These are phyloP conservation scores for Nylanderia fulva DNA, from an alignment of 1,140 invertebrate species.

Conservation along the genomic window DNA sequence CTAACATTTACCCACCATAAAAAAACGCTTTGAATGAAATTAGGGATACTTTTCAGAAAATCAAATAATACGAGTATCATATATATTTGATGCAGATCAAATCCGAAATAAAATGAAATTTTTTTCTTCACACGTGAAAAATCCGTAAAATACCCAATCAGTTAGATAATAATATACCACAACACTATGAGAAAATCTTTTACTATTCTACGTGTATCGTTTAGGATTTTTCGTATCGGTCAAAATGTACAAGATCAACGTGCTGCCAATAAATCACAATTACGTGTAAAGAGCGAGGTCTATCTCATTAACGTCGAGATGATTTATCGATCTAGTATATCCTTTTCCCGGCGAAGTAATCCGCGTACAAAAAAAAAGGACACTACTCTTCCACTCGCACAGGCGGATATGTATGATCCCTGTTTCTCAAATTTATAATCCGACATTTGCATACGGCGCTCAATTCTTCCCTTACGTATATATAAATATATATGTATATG, in stretches of 20 bases:
- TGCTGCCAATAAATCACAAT: constrained; percentile 50
- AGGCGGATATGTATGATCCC: constrained; percentile 24
- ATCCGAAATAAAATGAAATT: constrained; percentile 7
- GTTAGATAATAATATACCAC: constrained; percentile 23
- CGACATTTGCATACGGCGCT: constrained; percentile 35
- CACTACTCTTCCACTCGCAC: neutral
- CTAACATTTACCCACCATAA: no score
- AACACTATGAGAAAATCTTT: constrained; percentile 17
- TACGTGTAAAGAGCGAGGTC: constrained; percentile 37
- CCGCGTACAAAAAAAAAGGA: neutral
- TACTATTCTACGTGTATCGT: neutral
- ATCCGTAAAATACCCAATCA: neutral
- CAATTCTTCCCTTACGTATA: no score
- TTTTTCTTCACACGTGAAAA: neutral
- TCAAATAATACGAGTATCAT: no score
- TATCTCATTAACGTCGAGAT: constrained; percentile 50
- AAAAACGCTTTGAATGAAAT: no score
- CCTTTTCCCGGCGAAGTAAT: neutral
- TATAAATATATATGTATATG: no score
- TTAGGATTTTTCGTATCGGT: constrained; percentile 9
- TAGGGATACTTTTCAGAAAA: no score
- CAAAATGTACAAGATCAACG: neutral
- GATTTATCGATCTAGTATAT: constrained; percentile 26
- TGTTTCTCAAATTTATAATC: constrained; percentile 50
- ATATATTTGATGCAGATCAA: neutral